Base-by-base conservation (phyloP, 2,888 invertebrate species). In the Candidula unifasciata region DNA sequence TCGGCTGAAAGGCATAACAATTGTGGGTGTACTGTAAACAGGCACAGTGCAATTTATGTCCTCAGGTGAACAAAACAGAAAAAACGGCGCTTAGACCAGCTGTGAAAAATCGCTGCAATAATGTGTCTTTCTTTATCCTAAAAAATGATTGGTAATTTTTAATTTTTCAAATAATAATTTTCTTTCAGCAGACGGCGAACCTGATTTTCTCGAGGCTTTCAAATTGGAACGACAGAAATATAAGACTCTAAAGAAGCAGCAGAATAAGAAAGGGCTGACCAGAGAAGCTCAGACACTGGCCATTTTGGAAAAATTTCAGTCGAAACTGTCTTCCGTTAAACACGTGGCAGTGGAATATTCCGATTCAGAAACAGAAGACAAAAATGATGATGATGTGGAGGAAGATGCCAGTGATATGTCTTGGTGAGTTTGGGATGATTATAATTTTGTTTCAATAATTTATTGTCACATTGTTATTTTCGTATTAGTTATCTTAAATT, bases 251-350 rank as follows among this genome's bases (percentile, higher is more conserved):
- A 89, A 90, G 64, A 91, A 91, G 71, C 86, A 89, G 80, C 89
- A 89, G 69, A 87, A 87, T 10, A 89, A 88, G 82, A 92, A 93
- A 79, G 92, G 92, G 0, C 79, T 88, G 0, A 87, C 87, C 24
- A 87, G 93, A 33, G 93, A 94, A 85, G 88, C 90, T 16, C 85
- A 97, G 92, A 98, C 98, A 0, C 94, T 98, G 82, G 94, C 96
- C 81, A 93, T 98, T 66, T 94, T 99, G 80, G 96, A 96, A 0
- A 97, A 97, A 92, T 99, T 99, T 93, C 96, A 96, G 92, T 95
- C 95, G 2, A 97, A 97, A 93, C 94, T 98, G 33, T 95, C 96
- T 87, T 95, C 95, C 0, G 96, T 96, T 0, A 96, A 96, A 89
- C 88, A 85, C 8, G 24, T 92, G 35, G 89, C 87, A 21, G 88